phyloP scores from a whole-genome alignment of 2,888 invertebrate genomes.

The Cataglyphis altisquamis region DNA sequence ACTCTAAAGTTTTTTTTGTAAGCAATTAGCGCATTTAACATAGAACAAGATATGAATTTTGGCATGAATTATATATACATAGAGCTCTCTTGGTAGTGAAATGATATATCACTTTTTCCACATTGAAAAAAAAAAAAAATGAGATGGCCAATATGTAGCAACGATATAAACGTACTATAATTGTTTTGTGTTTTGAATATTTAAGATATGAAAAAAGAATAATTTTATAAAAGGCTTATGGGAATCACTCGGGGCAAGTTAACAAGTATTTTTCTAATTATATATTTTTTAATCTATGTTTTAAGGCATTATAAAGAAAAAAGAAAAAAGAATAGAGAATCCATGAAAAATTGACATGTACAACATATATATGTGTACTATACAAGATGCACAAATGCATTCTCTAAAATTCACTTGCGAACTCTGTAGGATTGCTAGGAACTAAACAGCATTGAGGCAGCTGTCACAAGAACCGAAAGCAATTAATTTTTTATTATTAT shows the following conservation, averaged over 20 bases:
- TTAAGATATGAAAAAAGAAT: background rate
- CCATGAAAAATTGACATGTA: conserved; percentile 54
- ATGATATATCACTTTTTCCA: conserved; percentile 49
- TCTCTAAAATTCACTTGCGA: conserved; percentile 61
- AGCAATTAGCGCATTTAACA: conserved; percentile 56
- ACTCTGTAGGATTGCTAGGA: conserved; percentile 86
- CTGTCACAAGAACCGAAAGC: conserved; percentile 85
- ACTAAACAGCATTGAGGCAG: conserved; percentile 86
- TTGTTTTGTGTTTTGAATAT: conserved; percentile 16
- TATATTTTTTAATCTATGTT: conserved; percentile 5
- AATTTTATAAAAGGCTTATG: conserved; percentile 18
- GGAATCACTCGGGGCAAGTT: conserved; percentile 19
- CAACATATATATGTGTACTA: conserved; percentile 57
- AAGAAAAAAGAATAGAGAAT: conserved; percentile 33
- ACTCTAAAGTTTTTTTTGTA: conserved; percentile 44
- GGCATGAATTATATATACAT: conserved; percentile 59
- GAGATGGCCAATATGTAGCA: background rate
- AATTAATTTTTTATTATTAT: conserved; percentile 84
- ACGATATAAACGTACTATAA: conserved; percentile 8
- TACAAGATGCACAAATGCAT: conserved; percentile 49
- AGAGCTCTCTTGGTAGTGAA: conserved; percentile 33
- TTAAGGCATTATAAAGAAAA: conserved; percentile 27
- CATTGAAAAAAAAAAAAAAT: background rate
- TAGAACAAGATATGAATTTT: conserved; percentile 55
- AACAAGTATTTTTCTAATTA: background rate